Evolutionary conservation across 2,888 invertebrate genomes (phyloP), one percentile per base, ranked within the genome.

Genomic region (Apocheima hispidaria): DNA sequence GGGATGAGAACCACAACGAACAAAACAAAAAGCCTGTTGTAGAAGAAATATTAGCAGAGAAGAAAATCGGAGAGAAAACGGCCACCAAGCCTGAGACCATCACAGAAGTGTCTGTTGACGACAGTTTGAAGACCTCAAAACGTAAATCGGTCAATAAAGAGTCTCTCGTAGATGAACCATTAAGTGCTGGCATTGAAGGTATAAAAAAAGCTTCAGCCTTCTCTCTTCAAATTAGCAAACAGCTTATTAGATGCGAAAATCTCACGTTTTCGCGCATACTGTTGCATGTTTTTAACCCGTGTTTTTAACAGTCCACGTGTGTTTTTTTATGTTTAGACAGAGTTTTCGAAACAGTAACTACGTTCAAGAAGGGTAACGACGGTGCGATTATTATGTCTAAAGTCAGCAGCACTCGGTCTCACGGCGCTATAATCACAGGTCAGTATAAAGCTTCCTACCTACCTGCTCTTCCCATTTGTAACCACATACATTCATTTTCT

Each of bases 341-440:
- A 86, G 92, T 92, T 82, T 90, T 93, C 82, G 88, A 93, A 92
- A 93, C 92, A 69, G 87, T 93, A 73, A 93, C 93, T 65, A 93
- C 93, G 60, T 93, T 93, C 92, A 93, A 93, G 89, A 86, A 86
- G 74, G 86, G 84, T 70, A 87, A 82, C 67, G 86, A 89, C 75
- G 93, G 93, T 68, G 85, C 90, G 69, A 92, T 93, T 73, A 77
- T 91, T 70, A 82, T 92, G 75, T 93, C 93, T 82, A 93, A 93
- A 87, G 94, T 94, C 78, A 94, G 94, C 88, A 95, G 94, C 71
- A 93, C 93, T 71, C 93, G 91, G 70, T 94, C 94, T 67, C 94
- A 95, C 75, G 94, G 94, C 83, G 94, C 94, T 67, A 93, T 94
- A 68, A 87, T 95, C 66, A 91, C 94, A 94, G 95, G 95, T 95